These are phyloP conservation scores for Phaetusa simplex DNA, from an alignment of 2,113 vertebrate genomes.

Conservation along the genomic window DNA sequence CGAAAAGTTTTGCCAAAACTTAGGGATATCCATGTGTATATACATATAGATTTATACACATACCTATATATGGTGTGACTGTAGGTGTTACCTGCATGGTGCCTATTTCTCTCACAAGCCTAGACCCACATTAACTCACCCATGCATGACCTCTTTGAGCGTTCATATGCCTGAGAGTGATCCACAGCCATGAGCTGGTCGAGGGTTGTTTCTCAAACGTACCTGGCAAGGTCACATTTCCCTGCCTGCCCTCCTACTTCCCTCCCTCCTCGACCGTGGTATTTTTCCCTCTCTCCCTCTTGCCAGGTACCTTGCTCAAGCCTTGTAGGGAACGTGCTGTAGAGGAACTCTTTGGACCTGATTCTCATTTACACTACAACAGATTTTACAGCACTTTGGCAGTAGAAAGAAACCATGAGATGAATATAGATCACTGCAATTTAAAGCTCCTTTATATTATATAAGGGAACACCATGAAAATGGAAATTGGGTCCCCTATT, in stretches of 20 bases:
- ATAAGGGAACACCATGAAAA: slow-evolving; percentile 56
- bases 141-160: background rate
- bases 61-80: background rate
- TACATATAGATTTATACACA: background rate
- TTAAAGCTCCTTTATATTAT: slow-evolving; percentile 53
- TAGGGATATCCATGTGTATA: background rate
- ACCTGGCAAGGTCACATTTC: background rate
- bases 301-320: background rate
- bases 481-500: slow-evolving; percentile 43
- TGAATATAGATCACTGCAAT: slow-evolving; percentile 47
- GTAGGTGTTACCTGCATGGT: background rate
- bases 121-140: background rate
- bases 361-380: slow-evolving; percentile 35
- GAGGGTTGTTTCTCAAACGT: background rate
- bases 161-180: background rate
- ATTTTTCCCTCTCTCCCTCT: background rate
- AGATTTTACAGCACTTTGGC: slow-evolving; percentile 9
- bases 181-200: background rate
- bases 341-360: background rate
- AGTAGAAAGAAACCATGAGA: slow-evolving; percentile 26
- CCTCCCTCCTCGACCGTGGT: background rate
- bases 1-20: slow-evolving; percentile 1
- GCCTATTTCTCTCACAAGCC: background rate
- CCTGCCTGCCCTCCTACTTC: background rate
- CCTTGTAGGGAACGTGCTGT: background rate